Conservation (phyloP, 2,797 vertebrate species). For the Cheirogaleus major region DNA sequence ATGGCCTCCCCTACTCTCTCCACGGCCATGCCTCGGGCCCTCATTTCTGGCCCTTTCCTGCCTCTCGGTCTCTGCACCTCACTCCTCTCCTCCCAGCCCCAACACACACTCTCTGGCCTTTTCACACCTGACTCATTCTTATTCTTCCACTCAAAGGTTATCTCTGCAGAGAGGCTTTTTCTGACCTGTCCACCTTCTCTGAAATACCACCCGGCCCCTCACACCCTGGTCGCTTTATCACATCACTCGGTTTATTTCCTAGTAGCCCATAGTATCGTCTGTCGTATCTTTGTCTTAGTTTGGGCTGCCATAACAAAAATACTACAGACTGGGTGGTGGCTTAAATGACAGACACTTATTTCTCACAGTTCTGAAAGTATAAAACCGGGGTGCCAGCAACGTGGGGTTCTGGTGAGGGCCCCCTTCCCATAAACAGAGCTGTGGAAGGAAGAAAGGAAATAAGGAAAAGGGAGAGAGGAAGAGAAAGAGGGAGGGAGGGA, state of each 20-base stretch:
- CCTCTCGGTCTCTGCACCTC: neutral
- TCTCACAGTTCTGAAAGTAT: neutral
- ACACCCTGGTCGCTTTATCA: neutral
- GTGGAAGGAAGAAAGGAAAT: no score
- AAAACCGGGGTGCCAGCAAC: neutral
- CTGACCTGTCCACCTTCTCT: neutral
- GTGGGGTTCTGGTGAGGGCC: neutral
- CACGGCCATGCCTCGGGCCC: neutral
- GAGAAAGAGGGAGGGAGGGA: neutral
- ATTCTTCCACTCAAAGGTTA: neutral
- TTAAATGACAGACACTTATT: neutral
- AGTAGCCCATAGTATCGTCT: neutral
- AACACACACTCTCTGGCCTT: neutral
- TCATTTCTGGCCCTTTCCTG: neutral
- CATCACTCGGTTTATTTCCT: neutral
- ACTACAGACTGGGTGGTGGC: no score
- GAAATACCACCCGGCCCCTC: neutral
- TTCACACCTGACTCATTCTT: neutral
- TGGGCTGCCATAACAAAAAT: neutral
- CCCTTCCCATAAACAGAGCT: neutral
- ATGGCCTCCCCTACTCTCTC: neutral
- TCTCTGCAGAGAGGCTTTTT: neutral
- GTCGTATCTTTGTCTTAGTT: neutral
- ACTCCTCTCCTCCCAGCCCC: neutral
- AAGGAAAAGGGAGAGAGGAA: no score